phyloP scores from a whole-genome alignment of 2,888 invertebrate species.

The Hypsopygia costalis region DNA sequence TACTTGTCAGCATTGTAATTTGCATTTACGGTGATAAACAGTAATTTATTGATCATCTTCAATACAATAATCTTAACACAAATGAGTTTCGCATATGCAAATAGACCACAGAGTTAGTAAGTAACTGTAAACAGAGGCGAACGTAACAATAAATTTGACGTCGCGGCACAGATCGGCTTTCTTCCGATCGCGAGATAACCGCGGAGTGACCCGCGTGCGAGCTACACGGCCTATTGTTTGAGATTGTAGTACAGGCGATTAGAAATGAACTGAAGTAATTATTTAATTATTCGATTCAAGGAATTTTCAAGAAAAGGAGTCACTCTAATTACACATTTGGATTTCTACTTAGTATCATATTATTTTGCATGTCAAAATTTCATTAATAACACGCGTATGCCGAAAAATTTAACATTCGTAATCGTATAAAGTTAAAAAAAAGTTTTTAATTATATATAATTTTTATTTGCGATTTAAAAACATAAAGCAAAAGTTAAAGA shows the following conservation, averaged over 20 bases:
- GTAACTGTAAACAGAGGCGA: slow-evolving; percentile 56
- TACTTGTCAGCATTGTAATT: no score
- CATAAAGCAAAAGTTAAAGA: no score
- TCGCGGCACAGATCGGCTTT: slow-evolving; percentile 60
- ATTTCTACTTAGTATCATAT: no score
- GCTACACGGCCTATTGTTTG: slow-evolving; percentile 59
- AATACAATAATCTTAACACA: background rate
- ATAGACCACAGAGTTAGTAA: slow-evolving; percentile 42
- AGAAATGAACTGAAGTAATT: background rate
- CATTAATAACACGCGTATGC: no score
- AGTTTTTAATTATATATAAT: no score
- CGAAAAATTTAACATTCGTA: no score
- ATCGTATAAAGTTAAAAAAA: no score
- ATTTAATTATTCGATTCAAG: background rate
- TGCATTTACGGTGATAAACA: background rate
- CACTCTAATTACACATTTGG: no score
- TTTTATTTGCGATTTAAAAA: no score
- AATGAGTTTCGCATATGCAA: slow-evolving; percentile 17
- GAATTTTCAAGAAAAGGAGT: no score
- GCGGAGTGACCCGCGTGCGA: slow-evolving; percentile 66
- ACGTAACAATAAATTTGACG: slow-evolving; percentile 62
- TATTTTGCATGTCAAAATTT: no score
- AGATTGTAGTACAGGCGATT: slow-evolving; percentile 9
- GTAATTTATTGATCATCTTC: background rate
- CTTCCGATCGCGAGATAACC: slow-evolving; percentile 70